Conservation (phyloP, 2,888 invertebrate species). For the Plagiodera versicolora region DNA sequence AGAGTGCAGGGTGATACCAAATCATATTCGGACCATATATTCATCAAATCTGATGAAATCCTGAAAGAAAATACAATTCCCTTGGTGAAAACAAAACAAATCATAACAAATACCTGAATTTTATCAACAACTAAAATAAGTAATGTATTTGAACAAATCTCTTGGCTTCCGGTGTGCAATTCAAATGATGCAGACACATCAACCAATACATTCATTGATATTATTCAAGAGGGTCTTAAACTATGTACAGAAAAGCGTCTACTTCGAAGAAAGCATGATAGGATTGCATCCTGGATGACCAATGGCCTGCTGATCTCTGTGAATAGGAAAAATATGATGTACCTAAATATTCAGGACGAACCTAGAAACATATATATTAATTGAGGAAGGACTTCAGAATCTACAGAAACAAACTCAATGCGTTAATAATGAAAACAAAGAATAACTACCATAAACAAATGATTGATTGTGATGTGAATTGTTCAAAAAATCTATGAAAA, state of each 20-base stretch:
- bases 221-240: background rate
- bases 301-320: too few relatives aligned
- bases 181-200: background rate
- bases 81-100: background rate
- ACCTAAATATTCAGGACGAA: too few relatives aligned
- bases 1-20: background rate
- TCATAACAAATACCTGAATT: background rate
- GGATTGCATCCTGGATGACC: conserved; percentile 5
- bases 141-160: conserved; percentile 1
- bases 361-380: too few relatives aligned
- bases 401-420: too few relatives aligned
- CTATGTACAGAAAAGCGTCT: conserved; percentile 6
- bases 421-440: too few relatives aligned
- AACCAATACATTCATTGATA: background rate
- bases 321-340: too few relatives aligned
- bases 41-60: background rate
- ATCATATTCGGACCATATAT: background rate
- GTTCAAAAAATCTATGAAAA: too few relatives aligned
- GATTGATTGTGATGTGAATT: too few relatives aligned
- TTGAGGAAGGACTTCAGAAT: too few relatives aligned
- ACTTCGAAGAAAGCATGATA: conserved; percentile 4
- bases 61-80: background rate
- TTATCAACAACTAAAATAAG: background rate
- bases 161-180: background rate
- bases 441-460: too few relatives aligned